A percentile compares a stretch with the other conserved stretches of the same genome.
Evolutionary conservation across 2,113 vertebrate species (phyloP).

Genomic region (Bos javanicus): DNA sequence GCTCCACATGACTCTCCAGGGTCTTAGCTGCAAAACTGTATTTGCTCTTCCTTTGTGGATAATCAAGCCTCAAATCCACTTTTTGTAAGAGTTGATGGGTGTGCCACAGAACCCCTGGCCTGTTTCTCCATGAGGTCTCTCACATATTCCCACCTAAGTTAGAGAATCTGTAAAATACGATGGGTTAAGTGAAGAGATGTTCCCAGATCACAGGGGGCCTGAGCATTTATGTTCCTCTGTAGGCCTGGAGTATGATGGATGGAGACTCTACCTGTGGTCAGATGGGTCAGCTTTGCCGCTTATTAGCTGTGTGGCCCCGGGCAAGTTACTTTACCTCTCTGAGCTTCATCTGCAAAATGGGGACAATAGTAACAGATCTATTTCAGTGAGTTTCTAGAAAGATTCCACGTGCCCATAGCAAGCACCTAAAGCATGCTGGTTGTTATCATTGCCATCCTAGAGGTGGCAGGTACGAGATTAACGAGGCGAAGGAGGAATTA

Average conservation of each 20-base stretch:
- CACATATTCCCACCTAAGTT: neutral
- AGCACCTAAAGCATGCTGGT: neutral
- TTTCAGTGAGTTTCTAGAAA: neutral
- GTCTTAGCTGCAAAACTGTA: neutral
- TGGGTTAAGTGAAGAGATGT: neutral
- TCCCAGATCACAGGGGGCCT: neutral
- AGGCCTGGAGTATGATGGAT: neutral
- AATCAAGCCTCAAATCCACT: neutral
- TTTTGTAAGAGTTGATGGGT: neutral
- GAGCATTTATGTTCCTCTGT: neutral
- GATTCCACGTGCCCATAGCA: neutral
- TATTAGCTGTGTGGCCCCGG: neutral
- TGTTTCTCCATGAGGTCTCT: neutral
- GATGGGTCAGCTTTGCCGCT: neutral
- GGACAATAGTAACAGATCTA: neutral
- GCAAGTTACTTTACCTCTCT: neutral
- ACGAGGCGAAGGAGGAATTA: fast-evolving
- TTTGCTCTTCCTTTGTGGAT: neutral
- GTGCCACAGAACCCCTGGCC: neutral
- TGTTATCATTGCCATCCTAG: neutral
- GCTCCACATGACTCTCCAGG: fast-evolving
- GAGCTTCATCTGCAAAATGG: neutral
- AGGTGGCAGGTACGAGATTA: neutral
- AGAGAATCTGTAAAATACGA: neutral
- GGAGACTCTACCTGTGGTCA: too few species aligned